Base-by-base conservation (phyloP, 2,888 invertebrate species). In the Ophioninae sp. region DNA sequence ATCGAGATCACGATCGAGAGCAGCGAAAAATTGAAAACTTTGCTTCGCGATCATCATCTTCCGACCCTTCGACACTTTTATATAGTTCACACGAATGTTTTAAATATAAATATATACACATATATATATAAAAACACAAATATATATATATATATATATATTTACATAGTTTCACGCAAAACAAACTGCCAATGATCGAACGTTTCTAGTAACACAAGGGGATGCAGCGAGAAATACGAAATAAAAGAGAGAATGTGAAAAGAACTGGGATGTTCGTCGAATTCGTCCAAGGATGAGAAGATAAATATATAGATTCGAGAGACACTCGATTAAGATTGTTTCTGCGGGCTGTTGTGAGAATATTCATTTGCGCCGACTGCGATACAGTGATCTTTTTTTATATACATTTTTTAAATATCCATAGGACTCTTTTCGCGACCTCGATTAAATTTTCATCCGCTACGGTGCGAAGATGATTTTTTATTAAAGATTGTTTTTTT, bases 151-250 rank as follows among this genome's bases (percentile, higher is more conserved):
- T 2, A 51, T 51, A 51, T 51, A 51, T 51, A 51, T 51, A 51
- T 51, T 51, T 51, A 51, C 51, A 13, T 51, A 51, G 51, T 51
- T 51, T 51, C 51, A 59, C 20, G 22, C 59, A 59, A 59, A 59
- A 59, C n/a, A 59, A 63, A 85, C 85, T 85, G 85, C 85, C 85
- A 85, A 85, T 82, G 71, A 51, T 74, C 44, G 20, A 78, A 59
- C 69, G 63, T 76, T n/a, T 44, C 78, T 72, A 71, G 69, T 75
- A 67, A 65, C 51, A 79, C 58, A 8, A 51, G 41, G 44, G 41
- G 68, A 64, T 39, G 37, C 22, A 13, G 39, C 44, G 44, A 37
- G 73, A 20, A 68, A 51, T 10, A 51, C 5, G 7, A 74, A 68
- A 58, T 7, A 41, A 22, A 10, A 6, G 41, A 68, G 8, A 23